phyloP scores from a whole-genome alignment of 35 echinoderm and acorn worm species.

The Diadema setosum region DNA sequence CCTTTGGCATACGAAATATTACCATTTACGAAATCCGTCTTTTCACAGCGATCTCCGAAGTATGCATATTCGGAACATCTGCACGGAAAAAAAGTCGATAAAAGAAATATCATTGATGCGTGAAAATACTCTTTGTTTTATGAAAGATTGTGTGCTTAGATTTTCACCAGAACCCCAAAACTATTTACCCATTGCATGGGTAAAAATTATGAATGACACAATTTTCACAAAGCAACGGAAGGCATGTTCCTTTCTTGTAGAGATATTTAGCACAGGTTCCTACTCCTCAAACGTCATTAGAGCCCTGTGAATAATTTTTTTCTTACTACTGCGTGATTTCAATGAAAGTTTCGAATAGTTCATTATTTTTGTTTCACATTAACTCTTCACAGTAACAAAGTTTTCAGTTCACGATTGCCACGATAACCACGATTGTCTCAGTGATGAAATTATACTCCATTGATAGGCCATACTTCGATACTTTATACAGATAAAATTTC shows the following conservation, averaged over 20 bases:
- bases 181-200: background rate
- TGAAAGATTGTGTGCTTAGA: background rate
- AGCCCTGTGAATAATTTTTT: too few relatives aligned
- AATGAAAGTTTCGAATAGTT: too few relatives aligned
- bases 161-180: background rate
- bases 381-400: too few relatives aligned
- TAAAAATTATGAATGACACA: background rate
- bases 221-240: too few relatives aligned
- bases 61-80: background rate
- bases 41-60: background rate
- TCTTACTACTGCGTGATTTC: too few relatives aligned
- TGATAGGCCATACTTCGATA: background rate
- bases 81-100: background rate
- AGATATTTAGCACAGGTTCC: too few relatives aligned
- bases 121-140: background rate
- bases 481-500: background rate
- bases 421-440: background rate
- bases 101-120: background rate
- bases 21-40: background rate
- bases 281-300: too few relatives aligned
- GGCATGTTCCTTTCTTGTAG: background rate
- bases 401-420: too few relatives aligned
- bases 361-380: too few relatives aligned
- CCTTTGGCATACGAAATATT: background rate
- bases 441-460: background rate